phyloP scores from a whole-genome alignment of 2,113 vertebrate genomes.

The Oncorhynchus kisutch region DNA sequence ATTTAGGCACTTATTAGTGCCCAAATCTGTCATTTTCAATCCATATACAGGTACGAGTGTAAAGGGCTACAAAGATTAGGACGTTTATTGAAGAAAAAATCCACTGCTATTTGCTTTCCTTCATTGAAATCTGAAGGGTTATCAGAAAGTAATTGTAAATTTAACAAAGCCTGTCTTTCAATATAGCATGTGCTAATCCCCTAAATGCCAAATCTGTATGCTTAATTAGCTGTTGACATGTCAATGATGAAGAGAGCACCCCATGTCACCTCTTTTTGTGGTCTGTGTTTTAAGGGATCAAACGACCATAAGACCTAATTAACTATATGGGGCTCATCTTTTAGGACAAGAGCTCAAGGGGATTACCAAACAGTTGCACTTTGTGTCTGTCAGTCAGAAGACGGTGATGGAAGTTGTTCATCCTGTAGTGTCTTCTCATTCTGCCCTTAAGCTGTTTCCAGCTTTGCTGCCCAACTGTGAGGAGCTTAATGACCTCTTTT shows the following conservation, averaged over 20 bases:
- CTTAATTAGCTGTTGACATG: neutral
- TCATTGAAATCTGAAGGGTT: neutral
- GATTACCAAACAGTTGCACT: conserved; percentile 17
- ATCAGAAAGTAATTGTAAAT: neutral
- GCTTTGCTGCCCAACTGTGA: conserved; percentile 20
- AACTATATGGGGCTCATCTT: conserved; percentile 5
- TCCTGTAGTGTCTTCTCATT: conserved; percentile 5
- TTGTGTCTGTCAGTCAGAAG: conserved; percentile 15
- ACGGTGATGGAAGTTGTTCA: neutral
- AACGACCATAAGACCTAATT: neutral
- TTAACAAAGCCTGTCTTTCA: neutral
- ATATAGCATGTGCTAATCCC: neutral
- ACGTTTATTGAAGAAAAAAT: neutral
- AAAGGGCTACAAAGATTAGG: neutral
- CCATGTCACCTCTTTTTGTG: neutral
- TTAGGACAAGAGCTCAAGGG: neutral
- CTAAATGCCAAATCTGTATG: neutral
- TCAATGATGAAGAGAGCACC: neutral
- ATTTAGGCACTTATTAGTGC: too few relatives aligned
- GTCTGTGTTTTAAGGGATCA: neutral
- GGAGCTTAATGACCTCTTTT: neutral
- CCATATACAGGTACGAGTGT: too few relatives aligned
- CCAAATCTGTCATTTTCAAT: too few relatives aligned
- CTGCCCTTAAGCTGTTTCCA: conserved; percentile 3
- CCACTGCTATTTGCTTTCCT: neutral